These are phyloP conservation scores for Spheniscus humboldti DNA, from an alignment of 2,797 vertebrate genomes.

Conservation along the genomic window DNA sequence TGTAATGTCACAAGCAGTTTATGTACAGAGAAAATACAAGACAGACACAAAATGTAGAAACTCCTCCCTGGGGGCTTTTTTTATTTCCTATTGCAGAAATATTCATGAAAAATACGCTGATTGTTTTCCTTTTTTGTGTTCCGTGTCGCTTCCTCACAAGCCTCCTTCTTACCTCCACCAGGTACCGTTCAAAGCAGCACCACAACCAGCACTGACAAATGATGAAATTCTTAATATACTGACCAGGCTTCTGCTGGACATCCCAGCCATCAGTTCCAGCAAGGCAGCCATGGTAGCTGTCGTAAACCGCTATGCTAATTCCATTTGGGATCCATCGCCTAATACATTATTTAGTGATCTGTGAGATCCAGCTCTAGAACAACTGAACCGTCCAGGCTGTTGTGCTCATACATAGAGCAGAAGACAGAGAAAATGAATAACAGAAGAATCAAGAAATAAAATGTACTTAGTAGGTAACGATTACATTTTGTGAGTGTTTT, in stretches of 20 bases:
- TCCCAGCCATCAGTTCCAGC: neutral
- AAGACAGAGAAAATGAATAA: neutral
- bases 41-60: neutral
- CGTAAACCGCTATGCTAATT: neutral
- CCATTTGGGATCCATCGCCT: neutral
- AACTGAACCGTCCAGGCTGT: neutral
- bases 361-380: neutral
- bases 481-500: neutral
- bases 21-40: neutral
- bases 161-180: neutral
- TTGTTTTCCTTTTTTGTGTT: neutral
- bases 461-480: fast-evolving
- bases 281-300: neutral
- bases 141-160: neutral
- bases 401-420: neutral
- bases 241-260: neutral
- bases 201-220: neutral
- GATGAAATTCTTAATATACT: neutral
- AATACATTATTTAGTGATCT: neutral
- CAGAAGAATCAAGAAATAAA: neutral
- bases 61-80: neutral
- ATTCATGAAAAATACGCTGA: neutral
- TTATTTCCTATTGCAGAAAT: neutral
- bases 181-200: neutral
- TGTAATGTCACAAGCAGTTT: neutral